These are phyloP conservation scores for Drosophila incognita DNA, from an alignment of 2,888 invertebrate species.

Conservation along the genomic window DNA sequence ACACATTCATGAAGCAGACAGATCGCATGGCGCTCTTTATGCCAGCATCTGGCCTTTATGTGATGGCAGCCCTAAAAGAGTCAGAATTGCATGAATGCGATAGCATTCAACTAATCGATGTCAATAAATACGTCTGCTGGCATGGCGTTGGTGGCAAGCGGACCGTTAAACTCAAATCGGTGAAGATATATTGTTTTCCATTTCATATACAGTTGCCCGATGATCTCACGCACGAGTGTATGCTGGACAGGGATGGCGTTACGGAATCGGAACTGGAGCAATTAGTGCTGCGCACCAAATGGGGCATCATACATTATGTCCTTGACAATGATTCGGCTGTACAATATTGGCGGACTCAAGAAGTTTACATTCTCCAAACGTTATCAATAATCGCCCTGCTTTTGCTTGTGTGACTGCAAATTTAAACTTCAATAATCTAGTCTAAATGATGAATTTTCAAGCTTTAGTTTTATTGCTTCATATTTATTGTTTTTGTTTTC, in stretches of 20 bases:
- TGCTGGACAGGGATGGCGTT: slow-evolving; percentile 22
- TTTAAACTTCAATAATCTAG: not conserved
- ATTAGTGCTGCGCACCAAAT: slow-evolving; percentile 17
- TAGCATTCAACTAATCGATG: slow-evolving; percentile 27
- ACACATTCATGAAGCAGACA: slow-evolving; percentile 48
- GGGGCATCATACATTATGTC: slow-evolving; percentile 56
- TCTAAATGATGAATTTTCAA: not conserved
- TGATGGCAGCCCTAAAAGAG: slow-evolving; percentile 51
- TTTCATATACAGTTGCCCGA: slow-evolving; percentile 65
- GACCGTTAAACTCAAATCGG: slow-evolving; percentile 29
- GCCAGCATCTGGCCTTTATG: slow-evolving; percentile 28
- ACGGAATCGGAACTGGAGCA: not conserved
- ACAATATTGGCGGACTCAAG: not conserved
- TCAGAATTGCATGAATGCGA: slow-evolving; percentile 52
- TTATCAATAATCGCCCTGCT: not conserved
- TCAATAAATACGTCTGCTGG: not conserved
- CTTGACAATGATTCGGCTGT: slow-evolving; percentile 24
- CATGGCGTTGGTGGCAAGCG: slow-evolving; percentile 10
- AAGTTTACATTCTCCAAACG: not conserved
- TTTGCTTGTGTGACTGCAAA: not conserved
- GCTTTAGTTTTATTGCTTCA: no score
- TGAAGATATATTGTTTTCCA: slow-evolving; percentile 58
- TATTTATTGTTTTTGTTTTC: no score
- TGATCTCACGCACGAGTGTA: slow-evolving; percentile 57
- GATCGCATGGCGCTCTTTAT: slow-evolving; percentile 56